These are phyloP conservation scores for Cantharis rufa DNA, from an alignment of 2,888 invertebrate species.

Conservation along the genomic window DNA sequence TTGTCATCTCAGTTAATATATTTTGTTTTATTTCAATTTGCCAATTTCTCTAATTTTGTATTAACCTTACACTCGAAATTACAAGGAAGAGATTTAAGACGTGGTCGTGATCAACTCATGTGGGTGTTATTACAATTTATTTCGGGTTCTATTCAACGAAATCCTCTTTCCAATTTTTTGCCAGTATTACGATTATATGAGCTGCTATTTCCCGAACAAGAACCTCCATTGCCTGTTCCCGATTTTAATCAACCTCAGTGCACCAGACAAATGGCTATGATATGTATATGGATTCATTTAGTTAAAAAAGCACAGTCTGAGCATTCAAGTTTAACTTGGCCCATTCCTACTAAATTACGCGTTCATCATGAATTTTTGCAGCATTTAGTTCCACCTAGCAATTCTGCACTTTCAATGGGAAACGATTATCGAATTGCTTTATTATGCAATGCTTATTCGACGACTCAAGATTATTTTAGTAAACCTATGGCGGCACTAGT, in stretches of 20 bases:
- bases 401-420: constrained; percentile 71
- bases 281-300: constrained; percentile 96
- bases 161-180: constrained; percentile 85
- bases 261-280: constrained; percentile 90
- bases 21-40: constrained; percentile 92
- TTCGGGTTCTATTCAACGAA: constrained; percentile 93
- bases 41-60: constrained; percentile 91
- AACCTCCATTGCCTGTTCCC: constrained; percentile 85
- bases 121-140: constrained; percentile 97
- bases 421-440: constrained; percentile 89
- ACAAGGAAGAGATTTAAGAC: constrained; percentile 70
- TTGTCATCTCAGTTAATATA: constrained; percentile 93
- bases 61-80: constrained; percentile 79
- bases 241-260: constrained; percentile 85
- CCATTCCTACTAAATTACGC: constrained; percentile 49
- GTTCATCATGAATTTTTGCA: constrained; percentile 74
- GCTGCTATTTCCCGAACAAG: constrained; percentile 89
- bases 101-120: constrained; percentile 97
- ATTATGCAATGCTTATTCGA: constrained; percentile 93
- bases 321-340: constrained; percentile 64
- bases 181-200: constrained; percentile 91
- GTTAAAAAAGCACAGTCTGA: constrained; percentile 91
- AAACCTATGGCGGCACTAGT: constrained; percentile 91
- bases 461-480: constrained; percentile 88
- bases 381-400: constrained; percentile 75